Evolutionary conservation across 2,113 vertebrate species (phyloP), one percentile per base, ranked within the genome.

Genomic region (Dunckerocampus dactyliophorus): DNA sequence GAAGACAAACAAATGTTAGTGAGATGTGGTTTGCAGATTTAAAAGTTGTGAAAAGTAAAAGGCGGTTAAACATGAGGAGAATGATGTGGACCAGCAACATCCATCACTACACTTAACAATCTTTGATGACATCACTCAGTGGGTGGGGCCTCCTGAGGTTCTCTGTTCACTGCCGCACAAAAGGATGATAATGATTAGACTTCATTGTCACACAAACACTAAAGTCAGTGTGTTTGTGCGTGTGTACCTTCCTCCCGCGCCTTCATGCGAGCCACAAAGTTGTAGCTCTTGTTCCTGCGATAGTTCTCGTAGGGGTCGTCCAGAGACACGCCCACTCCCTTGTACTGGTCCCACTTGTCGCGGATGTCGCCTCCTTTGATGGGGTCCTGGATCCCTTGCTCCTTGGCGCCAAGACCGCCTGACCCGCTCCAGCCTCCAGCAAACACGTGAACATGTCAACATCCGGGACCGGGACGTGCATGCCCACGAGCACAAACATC

Each of bases 321-420:
- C 63, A 99, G 82, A 0, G 95, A 90, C 57, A 99, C 94, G 0
- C 97, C 97, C 42, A 99, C 96, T 1, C 97, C 97, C 83, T 99
- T 99, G 67, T 97, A 99, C 82, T 98, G 96, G 91, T 98, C 96
- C 97, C 97, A 99, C 76, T 96, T 98, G 83, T 98, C 97, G 34
- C 97, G 86, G 31, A 99, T 80, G 3, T 98, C 96, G 0, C 96
- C 97, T 24, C 96, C 97, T 82, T 97, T 97, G 79, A 99, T 98
- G 42, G 97, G 97, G 84, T 98, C 97, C 84, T 98, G 95, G 76
- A 98, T 98, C n/a, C 97, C 97, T 70, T 99, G 97, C 64, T 99
- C 96, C 79, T 99, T 99, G 28, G 88, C 95, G 16, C 97, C 97
- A 20, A 99, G 59, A 5, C 97, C 97, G 0, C 97, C 97, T 0